Conservation (phyloP, 1,140 invertebrate species). For the Pogonomyrmex californicus region DNA sequence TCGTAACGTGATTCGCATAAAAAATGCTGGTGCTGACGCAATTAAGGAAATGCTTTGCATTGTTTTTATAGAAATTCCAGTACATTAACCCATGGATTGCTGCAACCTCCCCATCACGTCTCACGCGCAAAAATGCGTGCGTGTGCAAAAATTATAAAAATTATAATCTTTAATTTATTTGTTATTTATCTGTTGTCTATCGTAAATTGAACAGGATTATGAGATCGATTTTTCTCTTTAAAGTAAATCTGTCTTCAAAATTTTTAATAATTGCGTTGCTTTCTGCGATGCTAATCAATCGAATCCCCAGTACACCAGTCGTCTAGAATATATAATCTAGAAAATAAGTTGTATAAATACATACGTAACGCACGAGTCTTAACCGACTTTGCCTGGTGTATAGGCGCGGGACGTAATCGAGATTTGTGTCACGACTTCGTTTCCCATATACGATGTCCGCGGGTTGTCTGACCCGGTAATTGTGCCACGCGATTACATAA, state of each 20-base stretch:
- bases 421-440: constrained; percentile 83
- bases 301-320: neutral
- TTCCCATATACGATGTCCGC: constrained; percentile 80
- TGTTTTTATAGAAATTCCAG: constrained; percentile 23
- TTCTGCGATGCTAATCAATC: neutral
- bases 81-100: neutral
- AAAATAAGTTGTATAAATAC: constrained; percentile 23
- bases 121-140: neutral
- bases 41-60: constrained; percentile 30
- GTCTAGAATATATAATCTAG: neutral
- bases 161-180: neutral
- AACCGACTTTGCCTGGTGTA: constrained; percentile 9
- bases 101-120: constrained; percentile 10
- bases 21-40: constrained; percentile 24
- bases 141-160: neutral
- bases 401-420: constrained; percentile 71
- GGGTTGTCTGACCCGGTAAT: constrained; percentile 72
- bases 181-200: neutral
- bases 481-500: constrained; percentile 71
- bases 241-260: neutral
- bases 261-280: neutral
- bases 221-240: neutral
- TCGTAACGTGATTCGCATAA: constrained; percentile 11
- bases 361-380: constrained; percentile 37
- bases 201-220: neutral